Conservation (phyloP, 2,113 vertebrate genomes). For the Gracilinanus agilis region DNA sequence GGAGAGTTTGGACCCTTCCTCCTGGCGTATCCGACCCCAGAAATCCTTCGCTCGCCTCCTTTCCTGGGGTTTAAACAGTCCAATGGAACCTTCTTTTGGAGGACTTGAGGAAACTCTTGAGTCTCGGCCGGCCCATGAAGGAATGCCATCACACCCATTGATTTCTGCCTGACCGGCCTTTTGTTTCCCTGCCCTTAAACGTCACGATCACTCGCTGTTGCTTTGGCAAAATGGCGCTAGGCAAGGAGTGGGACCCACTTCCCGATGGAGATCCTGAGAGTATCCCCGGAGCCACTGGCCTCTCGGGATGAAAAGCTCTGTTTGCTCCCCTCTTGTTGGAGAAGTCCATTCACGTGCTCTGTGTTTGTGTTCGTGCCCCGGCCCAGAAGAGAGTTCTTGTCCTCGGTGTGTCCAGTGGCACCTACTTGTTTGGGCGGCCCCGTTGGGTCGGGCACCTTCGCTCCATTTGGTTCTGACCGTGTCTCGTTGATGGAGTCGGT, state of each 20-base stretch:
- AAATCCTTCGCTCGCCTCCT: background rate
- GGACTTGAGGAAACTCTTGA: background rate
- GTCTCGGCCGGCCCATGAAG: background rate
- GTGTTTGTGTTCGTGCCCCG: conserved; percentile 58
- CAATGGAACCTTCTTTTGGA: conserved; percentile 32
- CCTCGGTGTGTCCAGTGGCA: conserved; percentile 37
- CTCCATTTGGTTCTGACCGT: conserved; percentile 60
- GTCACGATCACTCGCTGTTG: conserved; percentile 3
- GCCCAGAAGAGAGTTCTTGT: conserved; percentile 67
- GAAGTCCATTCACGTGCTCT: conserved; percentile 49
- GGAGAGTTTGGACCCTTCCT: background rate
- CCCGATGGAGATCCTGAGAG: conserved; percentile 38
- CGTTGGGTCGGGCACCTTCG: conserved; percentile 8
- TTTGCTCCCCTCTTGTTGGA: conserved; percentile 58
- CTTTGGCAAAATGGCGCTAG: conserved; percentile 18
- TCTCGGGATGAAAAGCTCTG: conserved; percentile 40
- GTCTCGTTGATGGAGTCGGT: conserved; percentile 67
- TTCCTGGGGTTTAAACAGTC: background rate
- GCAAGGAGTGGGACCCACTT: conserved; percentile 19
- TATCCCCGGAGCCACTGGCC: conserved; percentile 35
- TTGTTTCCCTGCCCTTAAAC: background rate
- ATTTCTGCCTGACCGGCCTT: background rate
- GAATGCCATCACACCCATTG: background rate
- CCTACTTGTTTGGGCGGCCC: background rate
- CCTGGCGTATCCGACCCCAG: background rate